These are phyloP conservation scores for Pseudochirops corinnae DNA, from an alignment of 2,797 vertebrate genomes.

Conservation along the genomic window DNA sequence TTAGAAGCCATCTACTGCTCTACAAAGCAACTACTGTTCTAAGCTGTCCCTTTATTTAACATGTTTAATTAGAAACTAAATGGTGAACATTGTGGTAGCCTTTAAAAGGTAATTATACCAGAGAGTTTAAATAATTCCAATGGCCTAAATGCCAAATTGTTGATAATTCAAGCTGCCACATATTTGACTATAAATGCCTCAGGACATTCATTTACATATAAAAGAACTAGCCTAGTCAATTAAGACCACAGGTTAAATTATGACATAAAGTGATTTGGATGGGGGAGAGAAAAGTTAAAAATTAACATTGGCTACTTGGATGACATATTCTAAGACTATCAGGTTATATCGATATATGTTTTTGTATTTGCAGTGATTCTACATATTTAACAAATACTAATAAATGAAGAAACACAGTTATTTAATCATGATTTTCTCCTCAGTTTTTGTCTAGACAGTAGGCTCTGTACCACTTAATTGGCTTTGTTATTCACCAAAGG, in stretches of 20 bases:
- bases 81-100: conserved; percentile 79
- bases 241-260: conserved; percentile 72
- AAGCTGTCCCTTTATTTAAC: conserved; percentile 79
- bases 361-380: conserved; percentile 44
- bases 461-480: conserved; percentile 56
- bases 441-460: neutral
- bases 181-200: conserved; percentile 73
- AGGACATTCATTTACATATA: conserved; percentile 82
- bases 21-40: conserved; percentile 72
- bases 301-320: conserved; percentile 2
- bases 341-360: conserved; percentile 7
- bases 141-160: conserved; percentile 82
- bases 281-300: conserved; percentile 33
- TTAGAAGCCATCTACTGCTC: conserved; percentile 74
- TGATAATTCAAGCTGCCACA: conserved; percentile 77
- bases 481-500: conserved; percentile 32
- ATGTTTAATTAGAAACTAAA: conserved; percentile 84
- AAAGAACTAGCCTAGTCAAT: conserved; percentile 77
- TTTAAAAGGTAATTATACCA: conserved; percentile 83
- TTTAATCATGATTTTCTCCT: neutral
- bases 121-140: conserved; percentile 82
- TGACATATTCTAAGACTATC: neutral
- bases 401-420: conserved; percentile 46
- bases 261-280: conserved; percentile 66
- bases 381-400: neutral